Conservation (phyloP, 2,113 vertebrate genomes). For the Colinus virginianus region DNA sequence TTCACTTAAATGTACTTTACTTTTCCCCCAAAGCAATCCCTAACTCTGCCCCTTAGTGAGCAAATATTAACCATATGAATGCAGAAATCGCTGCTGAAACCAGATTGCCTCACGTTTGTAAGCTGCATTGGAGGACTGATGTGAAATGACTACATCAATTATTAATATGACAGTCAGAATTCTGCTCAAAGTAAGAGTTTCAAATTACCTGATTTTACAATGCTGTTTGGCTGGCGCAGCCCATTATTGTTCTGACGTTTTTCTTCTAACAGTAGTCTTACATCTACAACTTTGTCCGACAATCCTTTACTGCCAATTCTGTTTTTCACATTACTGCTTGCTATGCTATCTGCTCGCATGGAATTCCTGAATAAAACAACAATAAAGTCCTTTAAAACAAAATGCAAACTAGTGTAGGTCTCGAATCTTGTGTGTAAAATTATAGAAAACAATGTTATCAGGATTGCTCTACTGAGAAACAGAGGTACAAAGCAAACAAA, state of each 20-base stretch:
- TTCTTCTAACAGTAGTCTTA: slow-evolving; percentile 92
- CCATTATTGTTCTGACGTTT: slow-evolving; percentile 86
- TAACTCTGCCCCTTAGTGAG: neutral
- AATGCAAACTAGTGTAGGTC: neutral
- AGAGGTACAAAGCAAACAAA: neutral
- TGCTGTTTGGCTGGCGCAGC: slow-evolving; percentile 73
- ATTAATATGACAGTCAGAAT: neutral
- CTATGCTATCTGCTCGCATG: slow-evolving; percentile 81
- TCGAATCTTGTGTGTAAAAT: neutral
- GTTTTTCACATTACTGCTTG: slow-evolving; percentile 85
- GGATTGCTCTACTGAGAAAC: neutral
- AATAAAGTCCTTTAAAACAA: neutral
- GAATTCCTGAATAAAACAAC: slow-evolving; percentile 78
- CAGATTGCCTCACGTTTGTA: neutral
- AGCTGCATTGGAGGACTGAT: neutral
- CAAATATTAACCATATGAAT: neutral
- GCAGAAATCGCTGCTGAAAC: neutral
- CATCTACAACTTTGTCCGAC: slow-evolving; percentile 87
- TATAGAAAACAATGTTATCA: neutral
- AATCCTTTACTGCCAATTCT: slow-evolving; percentile 87
- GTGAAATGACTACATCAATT: neutral
- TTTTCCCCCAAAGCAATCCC: neutral
- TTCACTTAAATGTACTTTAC: neutral
- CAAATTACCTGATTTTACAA: slow-evolving; percentile 85
- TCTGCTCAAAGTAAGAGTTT: neutral